phyloP scores from a whole-genome alignment of 2,797 vertebrate genomes.

The Halcyon smyrnensis region DNA sequence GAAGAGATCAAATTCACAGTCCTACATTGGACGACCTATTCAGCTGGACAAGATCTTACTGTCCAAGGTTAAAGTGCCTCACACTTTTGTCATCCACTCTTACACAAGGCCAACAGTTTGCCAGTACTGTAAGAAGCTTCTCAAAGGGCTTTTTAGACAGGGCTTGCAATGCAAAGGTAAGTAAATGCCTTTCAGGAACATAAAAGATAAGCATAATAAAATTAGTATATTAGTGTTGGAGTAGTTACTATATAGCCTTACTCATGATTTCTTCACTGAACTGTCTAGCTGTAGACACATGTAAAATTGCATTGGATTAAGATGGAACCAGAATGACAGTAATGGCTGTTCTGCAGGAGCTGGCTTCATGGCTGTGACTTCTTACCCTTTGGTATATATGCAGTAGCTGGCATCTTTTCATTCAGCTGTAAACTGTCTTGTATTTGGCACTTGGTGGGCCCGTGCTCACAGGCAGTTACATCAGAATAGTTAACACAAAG shows the following conservation, averaged over 20 bases:
- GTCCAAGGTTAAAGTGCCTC: constrained; percentile 96
- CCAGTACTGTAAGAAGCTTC: constrained; percentile 97
- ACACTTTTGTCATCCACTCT: constrained; percentile 96
- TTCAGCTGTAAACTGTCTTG: neutral
- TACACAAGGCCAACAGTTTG: constrained; percentile 95
- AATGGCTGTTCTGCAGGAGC: neutral
- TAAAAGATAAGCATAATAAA: constrained; percentile 14
- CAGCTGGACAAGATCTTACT: constrained; percentile 94
- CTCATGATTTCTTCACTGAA: neutral
- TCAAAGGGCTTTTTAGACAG: constrained; percentile 95
- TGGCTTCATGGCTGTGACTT: neutral
- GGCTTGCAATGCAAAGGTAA: constrained; percentile 95
- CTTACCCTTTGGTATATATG: neutral
- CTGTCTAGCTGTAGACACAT: neutral
- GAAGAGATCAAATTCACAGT: constrained; percentile 92
- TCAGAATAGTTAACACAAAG: neutral
- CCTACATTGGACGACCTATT: constrained; percentile 92
- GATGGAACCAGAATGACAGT: neutral
- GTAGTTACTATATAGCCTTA: neutral
- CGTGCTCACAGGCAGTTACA: neutral
- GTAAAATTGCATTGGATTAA: neutral
- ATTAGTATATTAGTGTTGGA: neutral
- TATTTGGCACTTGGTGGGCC: neutral
- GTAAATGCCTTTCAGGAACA: neutral
- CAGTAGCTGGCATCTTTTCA: neutral